Evolutionary conservation across 2,888 invertebrate genomes (phyloP).

Genomic region (Mamestra brassicae): DNA sequence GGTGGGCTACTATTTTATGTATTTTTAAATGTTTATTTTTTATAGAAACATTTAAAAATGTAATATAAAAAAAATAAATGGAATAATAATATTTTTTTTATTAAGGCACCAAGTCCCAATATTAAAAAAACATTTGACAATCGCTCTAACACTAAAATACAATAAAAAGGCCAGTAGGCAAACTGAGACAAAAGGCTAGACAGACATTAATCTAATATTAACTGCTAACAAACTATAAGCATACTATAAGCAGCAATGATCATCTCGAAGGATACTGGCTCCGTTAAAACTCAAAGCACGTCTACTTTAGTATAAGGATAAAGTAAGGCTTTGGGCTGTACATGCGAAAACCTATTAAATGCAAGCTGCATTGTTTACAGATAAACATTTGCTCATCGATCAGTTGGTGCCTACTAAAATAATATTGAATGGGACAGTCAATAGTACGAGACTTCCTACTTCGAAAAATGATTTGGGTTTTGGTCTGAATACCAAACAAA

Average conservation of each 20-base stretch:
- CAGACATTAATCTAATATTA: no score
- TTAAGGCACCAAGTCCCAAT: no score
- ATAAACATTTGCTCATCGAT: slow-evolving; percentile 19
- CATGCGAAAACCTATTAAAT: slow-evolving; percentile 28
- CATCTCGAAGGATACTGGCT: slow-evolving; percentile 14
- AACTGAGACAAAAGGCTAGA: no score
- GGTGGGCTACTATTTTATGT: no score
- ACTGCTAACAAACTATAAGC: no score
- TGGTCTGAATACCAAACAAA: not conserved
- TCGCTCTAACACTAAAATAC: no score
- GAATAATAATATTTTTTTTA: no score
- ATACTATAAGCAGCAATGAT: not conserved
- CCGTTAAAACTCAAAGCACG: slow-evolving; percentile 32
- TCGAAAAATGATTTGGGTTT: not conserved
- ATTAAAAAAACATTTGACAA: no score
- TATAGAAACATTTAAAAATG: no score
- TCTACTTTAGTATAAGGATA: slow-evolving; percentile 28
- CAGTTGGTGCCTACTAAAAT: slow-evolving; percentile 3
- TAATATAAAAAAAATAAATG: no score
- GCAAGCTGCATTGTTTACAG: slow-evolving; percentile 16
- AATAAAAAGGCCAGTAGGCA: no score
- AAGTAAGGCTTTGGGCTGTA: not conserved
- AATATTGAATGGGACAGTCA: slow-evolving; percentile 21
- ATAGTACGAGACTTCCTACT: slow-evolving; percentile 18
- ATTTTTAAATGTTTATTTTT: no score